Evolutionary conservation across 2,888 invertebrate species (phyloP).

Genomic region (Phalera bucephala): DNA sequence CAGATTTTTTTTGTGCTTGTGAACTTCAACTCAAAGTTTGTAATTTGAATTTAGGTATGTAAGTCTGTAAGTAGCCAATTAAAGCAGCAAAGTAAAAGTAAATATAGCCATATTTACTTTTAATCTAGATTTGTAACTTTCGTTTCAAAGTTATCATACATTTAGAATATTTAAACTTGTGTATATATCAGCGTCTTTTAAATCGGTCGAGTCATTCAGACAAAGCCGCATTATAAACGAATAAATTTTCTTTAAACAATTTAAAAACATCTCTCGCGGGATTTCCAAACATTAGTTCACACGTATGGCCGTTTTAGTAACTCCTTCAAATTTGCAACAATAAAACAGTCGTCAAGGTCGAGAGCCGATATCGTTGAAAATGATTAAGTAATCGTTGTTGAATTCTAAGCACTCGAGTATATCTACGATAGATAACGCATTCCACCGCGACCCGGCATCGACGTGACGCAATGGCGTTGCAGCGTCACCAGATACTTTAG

Average conservation of each 20-base stretch:
- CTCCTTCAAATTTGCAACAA: constrained; percentile 11
- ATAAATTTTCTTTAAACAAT: background rate
- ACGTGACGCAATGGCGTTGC: constrained; percentile 43
- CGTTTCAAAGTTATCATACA: too few species aligned
- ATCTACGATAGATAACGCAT: constrained; percentile 38
- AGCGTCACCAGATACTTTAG: constrained; percentile 9
- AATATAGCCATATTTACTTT: too few species aligned
- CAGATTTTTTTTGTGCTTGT: too few species aligned
- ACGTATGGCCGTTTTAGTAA: background rate
- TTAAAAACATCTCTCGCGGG: constrained; percentile 2
- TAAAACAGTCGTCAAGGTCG: constrained; percentile 25
- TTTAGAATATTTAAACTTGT: too few species aligned
- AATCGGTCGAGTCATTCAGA: too few species aligned
- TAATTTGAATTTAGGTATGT: too few species aligned
- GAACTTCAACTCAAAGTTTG: too few species aligned
- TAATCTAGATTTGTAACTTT: too few species aligned
- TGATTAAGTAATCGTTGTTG: constrained; percentile 39
- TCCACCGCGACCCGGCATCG: constrained; percentile 27
- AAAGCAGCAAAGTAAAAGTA: too few species aligned
- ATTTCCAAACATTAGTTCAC: constrained; percentile 3
- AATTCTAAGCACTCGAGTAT: constrained; percentile 23
- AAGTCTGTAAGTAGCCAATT: too few species aligned
- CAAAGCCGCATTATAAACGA: background rate
- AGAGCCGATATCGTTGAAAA: constrained; percentile 25
- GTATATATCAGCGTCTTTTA: too few species aligned